Conservation (phyloP, 2,797 vertebrate genomes). For the Sebastes trivittatus region DNA sequence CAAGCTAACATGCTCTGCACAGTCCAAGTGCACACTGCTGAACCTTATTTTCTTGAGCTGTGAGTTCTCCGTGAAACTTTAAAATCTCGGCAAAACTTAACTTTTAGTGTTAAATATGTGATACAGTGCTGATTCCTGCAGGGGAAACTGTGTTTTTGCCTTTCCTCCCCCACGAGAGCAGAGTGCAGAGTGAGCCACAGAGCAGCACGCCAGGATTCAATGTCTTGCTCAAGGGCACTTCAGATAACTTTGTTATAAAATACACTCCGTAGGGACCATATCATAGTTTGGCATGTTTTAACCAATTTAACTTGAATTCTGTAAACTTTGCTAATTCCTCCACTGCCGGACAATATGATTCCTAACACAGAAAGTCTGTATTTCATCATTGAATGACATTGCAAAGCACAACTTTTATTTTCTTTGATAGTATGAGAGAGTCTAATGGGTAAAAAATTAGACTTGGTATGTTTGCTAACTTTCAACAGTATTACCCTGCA, state of each 20-base stretch:
- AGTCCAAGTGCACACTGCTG: background rate
- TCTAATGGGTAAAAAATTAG: background rate
- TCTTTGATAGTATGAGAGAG: background rate
- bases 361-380: background rate
- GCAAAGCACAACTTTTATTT: background rate
- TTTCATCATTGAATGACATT: background rate
- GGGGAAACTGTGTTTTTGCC: background rate
- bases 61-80: constrained; percentile 3
- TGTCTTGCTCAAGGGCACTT: constrained; percentile 13
- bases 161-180: background rate
- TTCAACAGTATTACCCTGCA: background rate
- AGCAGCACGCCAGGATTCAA: background rate
- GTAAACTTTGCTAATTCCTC: background rate
- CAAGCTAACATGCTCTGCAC: background rate
- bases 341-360: background rate
- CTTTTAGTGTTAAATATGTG: background rate
- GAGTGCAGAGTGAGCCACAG: background rate
- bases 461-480: background rate
- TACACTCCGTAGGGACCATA: background rate
- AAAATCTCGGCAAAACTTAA: background rate
- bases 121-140: constrained; percentile 2
- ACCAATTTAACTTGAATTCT: background rate
- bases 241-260: background rate
- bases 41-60: background rate
- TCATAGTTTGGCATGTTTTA: background rate